Percentiles rank a stretch among this genome's conserved stretches.
Evolutionary conservation across 2,797 vertebrate species (phyloP).

Genomic region (Limosa lapponica): DNA sequence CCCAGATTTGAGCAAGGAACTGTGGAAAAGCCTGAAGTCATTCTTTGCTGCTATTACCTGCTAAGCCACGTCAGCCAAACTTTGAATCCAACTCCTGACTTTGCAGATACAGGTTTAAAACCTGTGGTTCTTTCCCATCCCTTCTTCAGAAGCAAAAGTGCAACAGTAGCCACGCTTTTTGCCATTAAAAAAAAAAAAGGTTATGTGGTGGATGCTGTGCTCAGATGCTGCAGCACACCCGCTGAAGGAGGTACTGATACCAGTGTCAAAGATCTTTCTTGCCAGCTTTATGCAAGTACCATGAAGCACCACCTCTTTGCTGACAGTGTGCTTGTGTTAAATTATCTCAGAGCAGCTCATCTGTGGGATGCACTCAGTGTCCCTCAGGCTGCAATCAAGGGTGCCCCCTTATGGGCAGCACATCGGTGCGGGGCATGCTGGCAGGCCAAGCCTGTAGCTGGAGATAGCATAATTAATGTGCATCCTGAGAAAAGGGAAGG

Average conservation of each 20-base stretch:
- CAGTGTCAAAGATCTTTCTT: accelerated
- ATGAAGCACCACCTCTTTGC: accelerated
- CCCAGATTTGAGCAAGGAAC: not conserved
- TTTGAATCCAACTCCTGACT: not conserved
- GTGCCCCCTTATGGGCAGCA: not conserved
- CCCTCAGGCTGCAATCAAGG: not conserved
- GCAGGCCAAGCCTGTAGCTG: accelerated
- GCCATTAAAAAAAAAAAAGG: not conserved
- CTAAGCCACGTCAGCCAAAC: not conserved
- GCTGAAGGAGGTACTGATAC: accelerated
- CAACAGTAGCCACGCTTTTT: not conserved
- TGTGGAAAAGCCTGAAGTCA: not conserved
- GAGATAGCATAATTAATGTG: accelerated
- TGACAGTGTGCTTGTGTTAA: accelerated
- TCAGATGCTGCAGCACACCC: not conserved
- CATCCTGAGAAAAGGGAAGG: not conserved
- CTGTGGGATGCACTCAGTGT: accelerated
- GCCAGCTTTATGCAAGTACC: not conserved
- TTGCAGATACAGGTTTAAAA: not conserved
- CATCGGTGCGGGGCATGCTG: accelerated
- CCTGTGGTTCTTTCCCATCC: not conserved
- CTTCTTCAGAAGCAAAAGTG: not conserved
- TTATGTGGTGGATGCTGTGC: accelerated
- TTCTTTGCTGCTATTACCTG: not conserved
- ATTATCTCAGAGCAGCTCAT: not conserved